Evolutionary conservation across 2,113 vertebrate genomes (phyloP).

Genomic region (Mesocricetus auratus): DNA sequence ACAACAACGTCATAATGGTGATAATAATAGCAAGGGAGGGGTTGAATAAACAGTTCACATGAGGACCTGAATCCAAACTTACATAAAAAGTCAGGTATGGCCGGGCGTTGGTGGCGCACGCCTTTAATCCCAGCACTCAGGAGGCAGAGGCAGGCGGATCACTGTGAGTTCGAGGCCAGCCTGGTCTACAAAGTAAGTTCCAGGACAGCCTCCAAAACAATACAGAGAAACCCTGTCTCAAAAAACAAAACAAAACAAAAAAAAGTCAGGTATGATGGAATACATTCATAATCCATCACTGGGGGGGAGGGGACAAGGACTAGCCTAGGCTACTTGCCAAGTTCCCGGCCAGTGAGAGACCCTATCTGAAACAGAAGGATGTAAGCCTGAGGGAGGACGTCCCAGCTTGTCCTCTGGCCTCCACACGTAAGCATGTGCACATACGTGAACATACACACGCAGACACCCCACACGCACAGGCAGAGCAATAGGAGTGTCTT

Average conservation of each 20-base stretch:
- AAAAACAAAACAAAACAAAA: too few species aligned
- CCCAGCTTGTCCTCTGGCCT: neutral
- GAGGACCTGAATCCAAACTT: neutral
- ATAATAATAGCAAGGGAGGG: rapidly evolving
- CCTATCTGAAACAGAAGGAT: neutral
- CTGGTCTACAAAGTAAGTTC: too few species aligned
- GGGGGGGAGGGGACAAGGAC: neutral
- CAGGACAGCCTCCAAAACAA: too few species aligned
- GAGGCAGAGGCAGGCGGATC: too few species aligned
- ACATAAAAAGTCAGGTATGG: neutral
- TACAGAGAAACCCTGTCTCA: too few species aligned
- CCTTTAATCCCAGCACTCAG: too few species aligned
- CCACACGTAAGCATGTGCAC: neutral
- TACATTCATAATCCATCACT: too few species aligned
- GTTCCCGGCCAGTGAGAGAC: neutral
- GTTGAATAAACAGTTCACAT: neutral
- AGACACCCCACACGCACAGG: neutral
- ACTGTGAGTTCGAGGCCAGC: too few species aligned
- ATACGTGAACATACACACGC: neutral
- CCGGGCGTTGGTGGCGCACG: too few species aligned
- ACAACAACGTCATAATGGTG: neutral
- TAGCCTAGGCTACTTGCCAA: neutral
- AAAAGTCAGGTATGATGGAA: neutral
- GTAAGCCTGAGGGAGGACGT: neutral
- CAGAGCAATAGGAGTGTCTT: neutral